A percentile compares a stretch with the other conserved stretches of the same genome.
Conservation (phyloP, 2,888 invertebrate species). For the Macaria notata region DNA sequence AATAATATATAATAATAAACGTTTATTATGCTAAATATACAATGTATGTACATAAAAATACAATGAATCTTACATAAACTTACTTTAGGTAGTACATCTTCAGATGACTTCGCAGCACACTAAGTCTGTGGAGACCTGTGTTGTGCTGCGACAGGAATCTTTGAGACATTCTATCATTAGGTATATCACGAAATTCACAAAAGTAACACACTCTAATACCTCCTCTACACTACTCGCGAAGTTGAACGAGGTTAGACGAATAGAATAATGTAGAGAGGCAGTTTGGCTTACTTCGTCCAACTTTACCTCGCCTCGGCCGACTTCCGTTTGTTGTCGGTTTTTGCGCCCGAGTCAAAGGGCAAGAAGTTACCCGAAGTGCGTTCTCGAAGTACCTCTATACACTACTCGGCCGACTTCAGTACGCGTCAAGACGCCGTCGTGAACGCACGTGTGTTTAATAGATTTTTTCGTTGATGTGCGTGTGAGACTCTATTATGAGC, state of each 20-base stretch:
- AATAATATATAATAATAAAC: too few species aligned
- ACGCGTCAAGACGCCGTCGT: slow-evolving; percentile 1
- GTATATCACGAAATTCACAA: too few species aligned
- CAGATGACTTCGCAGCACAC: too few species aligned
- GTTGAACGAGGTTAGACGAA: too few species aligned
- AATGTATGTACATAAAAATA: too few species aligned
- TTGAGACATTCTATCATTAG: too few species aligned
- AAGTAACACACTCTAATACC: too few species aligned
- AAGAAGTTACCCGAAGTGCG: slow-evolving; percentile 6
- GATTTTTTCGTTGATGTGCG: neutral
- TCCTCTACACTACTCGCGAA: neutral
- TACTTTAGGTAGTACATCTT: too few species aligned
- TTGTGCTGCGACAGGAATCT: too few species aligned
- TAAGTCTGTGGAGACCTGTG: too few species aligned
- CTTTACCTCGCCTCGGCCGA: slow-evolving; percentile 4
- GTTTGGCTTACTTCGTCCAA: neutral
- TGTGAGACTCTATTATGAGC: neutral
- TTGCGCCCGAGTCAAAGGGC: slow-evolving; percentile 7
- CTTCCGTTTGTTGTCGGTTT: slow-evolving; percentile 5
- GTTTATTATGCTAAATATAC: too few species aligned
- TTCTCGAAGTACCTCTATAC: slow-evolving; percentile 1
- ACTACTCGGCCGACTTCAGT: slow-evolving; percentile 1
- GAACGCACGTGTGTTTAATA: slow-evolving; percentile 1
- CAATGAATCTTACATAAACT: too few species aligned
- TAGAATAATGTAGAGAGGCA: neutral